Base-by-base conservation (phyloP, 2,888 invertebrate species). In the Halocaridina rubra region DNA sequence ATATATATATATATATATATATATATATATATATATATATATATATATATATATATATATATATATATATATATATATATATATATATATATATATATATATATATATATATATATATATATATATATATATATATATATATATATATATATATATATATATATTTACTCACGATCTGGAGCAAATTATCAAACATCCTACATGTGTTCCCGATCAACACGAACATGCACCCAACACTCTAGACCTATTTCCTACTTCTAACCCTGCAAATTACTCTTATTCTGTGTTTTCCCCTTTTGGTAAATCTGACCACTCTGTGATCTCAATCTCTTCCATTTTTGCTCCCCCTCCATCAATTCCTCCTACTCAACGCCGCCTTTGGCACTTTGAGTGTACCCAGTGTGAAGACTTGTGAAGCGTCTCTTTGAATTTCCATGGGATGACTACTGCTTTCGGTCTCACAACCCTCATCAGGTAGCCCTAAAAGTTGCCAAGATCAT, bases 1-100 rank as follows among this genome's bases (percentile, higher is more conserved):
- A 71, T 71, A 71, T 71, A 71, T 71, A 71, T 71, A 71, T 71
- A 71, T 71, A 71, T 71, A 71, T 71, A 71, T 71, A 71, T 71
- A 30, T 71, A 27, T 71, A 27, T 71, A 30, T 30, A 71, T 71
- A 30, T 71, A 30, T 71, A 30, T 71, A 71, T 71, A 71, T 71
- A 71, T 71, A 71, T 71, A 71, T 71, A 32, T 72, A 32, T 71
- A 32, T 71, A 71, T 71, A 71, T 71, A 71, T 71, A 71, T 71
- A 71, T 71, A 71, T 71, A 71, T 71, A 71, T 71, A 77, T 16
- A 77, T 13, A 30, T 2, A 61, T 16, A n/a, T 13, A 77, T 16
- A 19, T 16, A 61, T 16, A 61, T 19, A 76, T 5, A 71, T 5
- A 71, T 5, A 32, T 5, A 71, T 71, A 71, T 71, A 29, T 71